A percentile compares a stretch with the other conserved stretches of the same genome.
phyloP scores from a whole-genome alignment of 2,113 vertebrate species.

The Nannobrachium achirus region DNA sequence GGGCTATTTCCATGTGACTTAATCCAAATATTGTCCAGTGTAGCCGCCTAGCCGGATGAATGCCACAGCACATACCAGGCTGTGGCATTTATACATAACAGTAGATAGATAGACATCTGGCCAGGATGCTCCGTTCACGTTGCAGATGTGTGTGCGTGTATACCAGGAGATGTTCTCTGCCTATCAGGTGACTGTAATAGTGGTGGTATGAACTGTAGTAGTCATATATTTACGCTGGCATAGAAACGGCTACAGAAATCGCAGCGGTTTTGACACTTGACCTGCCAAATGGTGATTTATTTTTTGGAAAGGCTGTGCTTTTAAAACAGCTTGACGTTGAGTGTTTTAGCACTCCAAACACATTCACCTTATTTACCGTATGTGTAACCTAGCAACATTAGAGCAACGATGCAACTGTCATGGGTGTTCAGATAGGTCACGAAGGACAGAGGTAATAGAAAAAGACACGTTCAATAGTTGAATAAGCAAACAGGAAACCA shows the following conservation, averaged over 20 bases:
- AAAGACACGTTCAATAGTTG: conserved; percentile 5
- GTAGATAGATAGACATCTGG: neutral
- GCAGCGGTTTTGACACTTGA: too few relatives aligned
- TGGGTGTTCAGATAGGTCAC: neutral
- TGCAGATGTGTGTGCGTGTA: too few relatives aligned
- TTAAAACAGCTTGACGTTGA: too few relatives aligned
- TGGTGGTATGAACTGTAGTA: neutral
- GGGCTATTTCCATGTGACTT: conserved; percentile 8
- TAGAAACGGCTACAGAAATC: too few relatives aligned
- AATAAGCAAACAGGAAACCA: conserved; percentile 77
- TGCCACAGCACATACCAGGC: neutral
- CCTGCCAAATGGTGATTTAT: too few relatives aligned
- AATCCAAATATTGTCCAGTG: conserved; percentile 13
- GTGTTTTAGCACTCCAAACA: too few relatives aligned
- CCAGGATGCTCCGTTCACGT: neutral
- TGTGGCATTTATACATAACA: neutral
- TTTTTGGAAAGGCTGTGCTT: too few relatives aligned
- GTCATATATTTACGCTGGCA: too few relatives aligned
- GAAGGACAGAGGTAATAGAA: conserved; percentile 24
- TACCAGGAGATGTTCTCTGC: neutral
- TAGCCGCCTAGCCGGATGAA: neutral
- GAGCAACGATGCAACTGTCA: too few relatives aligned
- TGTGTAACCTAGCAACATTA: too few relatives aligned
- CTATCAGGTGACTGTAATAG: neutral
- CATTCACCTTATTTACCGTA: too few relatives aligned